Evolutionary conservation across 2,888 invertebrate genomes (phyloP), one percentile per base, ranked within the genome.

Genomic region (Yponomeuta sedellus): DNA sequence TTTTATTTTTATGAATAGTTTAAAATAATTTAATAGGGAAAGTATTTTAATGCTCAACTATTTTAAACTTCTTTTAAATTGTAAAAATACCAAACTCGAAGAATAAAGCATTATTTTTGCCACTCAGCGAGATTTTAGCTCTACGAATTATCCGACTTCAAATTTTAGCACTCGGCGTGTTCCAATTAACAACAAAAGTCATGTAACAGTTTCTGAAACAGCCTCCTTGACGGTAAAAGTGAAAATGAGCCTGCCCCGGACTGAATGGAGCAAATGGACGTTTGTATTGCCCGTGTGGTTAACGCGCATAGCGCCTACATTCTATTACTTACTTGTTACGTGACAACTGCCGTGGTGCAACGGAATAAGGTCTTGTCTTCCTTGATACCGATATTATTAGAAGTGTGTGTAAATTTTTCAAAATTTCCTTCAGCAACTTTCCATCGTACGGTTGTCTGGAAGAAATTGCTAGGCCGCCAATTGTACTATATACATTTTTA

Each of bases 321-420:
- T 52, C 44, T 52, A 52, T 52, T 52, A 52, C 44, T 16, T 52
- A 52, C 44, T 52, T 52, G 44, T 52, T 52, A 52, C 44, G 44
- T 52, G 44, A 52, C 44, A 52, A 52, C 10, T 12, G 44, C 44
- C 44, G 16, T 52, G 44, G 44, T 52, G 44, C 16, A 52, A 16
- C 16, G 16, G 16, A 16, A 52, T 52, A 52, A 12, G 12, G 44
- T 52, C 16, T 52, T 52, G 16, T 52, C 44, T 52, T 52, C 44
- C 44, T 52, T 52, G 12, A 52, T 52, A 1, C 12, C 5, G 12
- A 52, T 52, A 16, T 34, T 44, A 44, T n/a, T n/a, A n/a, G n/a
- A n/a, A n/a, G n/a, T n/a, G n/a, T n/a, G n/a, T n/a, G n/a, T n/a
- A n/a, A n/a, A n/a, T n/a, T n/a, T n/a, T n/a, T n/a, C n/a, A n/a